Percentiles rank a stretch among this genome's conserved stretches.
These are phyloP conservation scores for Trachymyrmex septentrionalis DNA, from an alignment of 1,140 invertebrate species.

Conservation along the genomic window DNA sequence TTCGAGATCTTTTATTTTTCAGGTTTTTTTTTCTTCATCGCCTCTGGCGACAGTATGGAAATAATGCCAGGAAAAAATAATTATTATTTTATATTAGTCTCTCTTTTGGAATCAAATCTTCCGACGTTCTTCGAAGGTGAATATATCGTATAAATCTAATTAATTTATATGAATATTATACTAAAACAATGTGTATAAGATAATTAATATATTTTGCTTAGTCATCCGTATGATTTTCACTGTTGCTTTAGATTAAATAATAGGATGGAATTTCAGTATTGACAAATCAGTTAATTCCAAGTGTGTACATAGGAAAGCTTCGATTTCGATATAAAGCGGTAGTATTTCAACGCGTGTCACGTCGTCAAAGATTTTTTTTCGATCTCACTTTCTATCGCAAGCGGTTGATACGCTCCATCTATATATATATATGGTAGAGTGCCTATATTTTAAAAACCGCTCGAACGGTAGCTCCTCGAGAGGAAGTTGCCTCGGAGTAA, in stretches of 20 bases:
- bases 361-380: constrained; percentile 30
- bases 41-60: not conserved
- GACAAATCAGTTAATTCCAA: not conserved
- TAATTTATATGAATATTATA: not conserved
- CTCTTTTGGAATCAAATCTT: not conserved
- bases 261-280: not conserved
- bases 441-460: constrained; percentile 66
- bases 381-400: constrained; percentile 43
- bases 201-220: not conserved
- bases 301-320: not conserved
- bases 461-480: constrained; percentile 52
- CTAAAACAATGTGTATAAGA: not conserved
- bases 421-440: constrained; percentile 12
- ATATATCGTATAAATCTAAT: not conserved
- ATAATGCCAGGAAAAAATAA: constrained; percentile 5
- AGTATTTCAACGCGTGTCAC: not conserved
- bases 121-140: not conserved
- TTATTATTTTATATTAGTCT: not conserved
- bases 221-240: not conserved
- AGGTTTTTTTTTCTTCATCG: constrained; percentile 26
- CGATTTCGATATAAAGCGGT: not conserved
- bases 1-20: constrained; percentile 22
- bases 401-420: not conserved
- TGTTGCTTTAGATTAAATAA: not conserved
- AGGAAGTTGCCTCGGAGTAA: constrained; percentile 73